A percentile compares a stretch with the other conserved stretches of the same genome.
Conservation (phyloP, 2,113 vertebrate species). For the Labeo rohita region DNA sequence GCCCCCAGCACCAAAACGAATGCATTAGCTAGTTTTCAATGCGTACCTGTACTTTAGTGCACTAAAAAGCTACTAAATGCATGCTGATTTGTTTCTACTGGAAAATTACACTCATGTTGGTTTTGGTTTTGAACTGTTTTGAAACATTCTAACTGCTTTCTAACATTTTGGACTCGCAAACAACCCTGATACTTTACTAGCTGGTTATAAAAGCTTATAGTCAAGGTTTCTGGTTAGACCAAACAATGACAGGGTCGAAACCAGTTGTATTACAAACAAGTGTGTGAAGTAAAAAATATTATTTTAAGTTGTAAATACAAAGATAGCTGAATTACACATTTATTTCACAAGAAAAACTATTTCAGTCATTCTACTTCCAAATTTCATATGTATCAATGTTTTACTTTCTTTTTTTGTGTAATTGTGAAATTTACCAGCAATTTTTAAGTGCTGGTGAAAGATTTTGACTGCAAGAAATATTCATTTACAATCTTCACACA, state of each 20-base stretch:
- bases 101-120: background rate
- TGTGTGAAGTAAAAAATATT: background rate
- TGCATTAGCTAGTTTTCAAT: background rate
- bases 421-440: too few species aligned
- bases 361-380: too few species aligned
- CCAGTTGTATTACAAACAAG: background rate
- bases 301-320: too few species aligned
- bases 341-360: too few species aligned
- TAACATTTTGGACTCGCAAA: background rate
- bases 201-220: background rate
- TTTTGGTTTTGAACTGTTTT: background rate
- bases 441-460: background rate
- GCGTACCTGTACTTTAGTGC: background rate
- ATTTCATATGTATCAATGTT: too few species aligned
- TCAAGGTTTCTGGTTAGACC: background rate
- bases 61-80: background rate
- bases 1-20: background rate
- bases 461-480: background rate
- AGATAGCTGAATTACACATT: too few species aligned
- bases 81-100: background rate
- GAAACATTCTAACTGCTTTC: background rate
- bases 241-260: background rate
- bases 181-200: background rate
- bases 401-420: too few species aligned
- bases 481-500: background rate